Conservation (phyloP, 2,113 vertebrate species). For the Ammodytes marinus region DNA sequence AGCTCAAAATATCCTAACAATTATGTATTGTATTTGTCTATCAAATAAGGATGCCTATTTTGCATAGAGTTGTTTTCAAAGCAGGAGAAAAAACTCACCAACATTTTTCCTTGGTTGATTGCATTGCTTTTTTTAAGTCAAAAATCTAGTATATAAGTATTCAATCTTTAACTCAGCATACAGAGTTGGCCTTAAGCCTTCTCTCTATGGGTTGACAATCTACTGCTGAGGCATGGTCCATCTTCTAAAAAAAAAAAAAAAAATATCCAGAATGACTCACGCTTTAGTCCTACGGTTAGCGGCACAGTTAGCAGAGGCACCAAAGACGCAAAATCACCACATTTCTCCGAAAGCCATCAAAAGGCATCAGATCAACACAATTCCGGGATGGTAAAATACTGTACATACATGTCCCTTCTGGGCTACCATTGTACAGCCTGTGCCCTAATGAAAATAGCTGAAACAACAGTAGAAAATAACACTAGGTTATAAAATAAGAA, state of each 20-base stretch:
- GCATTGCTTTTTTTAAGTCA: slow-evolving; percentile 4
- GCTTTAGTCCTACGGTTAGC: slow-evolving; percentile 18
- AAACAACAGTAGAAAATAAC: slow-evolving; percentile 37
- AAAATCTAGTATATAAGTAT: slow-evolving; percentile 21
- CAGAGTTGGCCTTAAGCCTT: slow-evolving; percentile 4
- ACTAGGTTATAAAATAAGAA: slow-evolving; percentile 56
- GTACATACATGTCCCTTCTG: slow-evolving; percentile 44
- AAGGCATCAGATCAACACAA: slow-evolving; percentile 45
- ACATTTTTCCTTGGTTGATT: background rate
- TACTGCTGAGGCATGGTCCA: background rate
- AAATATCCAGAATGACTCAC: slow-evolving; percentile 45
- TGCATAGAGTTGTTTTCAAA: background rate
- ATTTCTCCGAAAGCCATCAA: slow-evolving; percentile 41
- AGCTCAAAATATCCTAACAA: too few relatives aligned
- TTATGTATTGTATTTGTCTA: too few relatives aligned
- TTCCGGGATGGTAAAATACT: slow-evolving; percentile 23
- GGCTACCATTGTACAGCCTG: slow-evolving; percentile 50
- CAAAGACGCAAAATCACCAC: slow-evolving; percentile 28
- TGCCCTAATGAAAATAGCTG: slow-evolving; percentile 10
- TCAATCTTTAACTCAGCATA: slow-evolving; percentile 8
- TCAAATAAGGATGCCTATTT: too few relatives aligned
- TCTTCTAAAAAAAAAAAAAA: slow-evolving; percentile 8
- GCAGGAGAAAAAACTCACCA: background rate
- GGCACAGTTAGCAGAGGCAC: slow-evolving; percentile 9
- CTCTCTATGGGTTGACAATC: slow-evolving; percentile 1